Conservation (phyloP, 1,140 invertebrate genomes). For the Ptiloglossa arizonensis region DNA sequence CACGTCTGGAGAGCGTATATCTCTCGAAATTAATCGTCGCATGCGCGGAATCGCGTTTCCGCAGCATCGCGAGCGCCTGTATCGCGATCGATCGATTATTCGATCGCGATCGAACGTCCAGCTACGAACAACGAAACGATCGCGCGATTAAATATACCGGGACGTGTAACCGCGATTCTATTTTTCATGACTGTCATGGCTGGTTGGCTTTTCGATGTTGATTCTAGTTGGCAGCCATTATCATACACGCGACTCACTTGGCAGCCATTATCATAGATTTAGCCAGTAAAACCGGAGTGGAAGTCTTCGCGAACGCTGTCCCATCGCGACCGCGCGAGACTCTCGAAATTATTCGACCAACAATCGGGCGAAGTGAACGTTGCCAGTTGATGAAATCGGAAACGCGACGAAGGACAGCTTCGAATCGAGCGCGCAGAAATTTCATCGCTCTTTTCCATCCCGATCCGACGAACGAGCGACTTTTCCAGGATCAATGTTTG, state of each 20-base stretch:
- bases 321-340: slow-evolving; percentile 12
- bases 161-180: slow-evolving; percentile 24
- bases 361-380: slow-evolving; percentile 16
- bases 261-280: slow-evolving; percentile 53
- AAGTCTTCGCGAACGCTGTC: slow-evolving; percentile 21
- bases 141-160: slow-evolving; percentile 1
- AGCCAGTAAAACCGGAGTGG: slow-evolving; percentile 48
- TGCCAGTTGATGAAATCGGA: slow-evolving; percentile 52
- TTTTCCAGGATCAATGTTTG: too few species aligned
- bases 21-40: slow-evolving; percentile 23
- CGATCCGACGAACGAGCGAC: too few species aligned
- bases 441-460: background rate
- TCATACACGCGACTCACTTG: slow-evolving; percentile 60
- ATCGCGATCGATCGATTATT: background rate
- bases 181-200: slow-evolving; percentile 24
- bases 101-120: background rate
- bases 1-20: slow-evolving; percentile 19
- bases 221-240: slow-evolving; percentile 60
- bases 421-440: background rate
- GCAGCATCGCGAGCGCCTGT: background rate
- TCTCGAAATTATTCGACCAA: slow-evolving; percentile 35
- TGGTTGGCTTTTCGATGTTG: slow-evolving; percentile 12
- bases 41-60: background rate
- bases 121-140: slow-evolving; percentile 1
- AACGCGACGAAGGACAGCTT: background rate